Conservation (phyloP, 2,797 vertebrate genomes). For the Acrossocheilus fasciatus region DNA sequence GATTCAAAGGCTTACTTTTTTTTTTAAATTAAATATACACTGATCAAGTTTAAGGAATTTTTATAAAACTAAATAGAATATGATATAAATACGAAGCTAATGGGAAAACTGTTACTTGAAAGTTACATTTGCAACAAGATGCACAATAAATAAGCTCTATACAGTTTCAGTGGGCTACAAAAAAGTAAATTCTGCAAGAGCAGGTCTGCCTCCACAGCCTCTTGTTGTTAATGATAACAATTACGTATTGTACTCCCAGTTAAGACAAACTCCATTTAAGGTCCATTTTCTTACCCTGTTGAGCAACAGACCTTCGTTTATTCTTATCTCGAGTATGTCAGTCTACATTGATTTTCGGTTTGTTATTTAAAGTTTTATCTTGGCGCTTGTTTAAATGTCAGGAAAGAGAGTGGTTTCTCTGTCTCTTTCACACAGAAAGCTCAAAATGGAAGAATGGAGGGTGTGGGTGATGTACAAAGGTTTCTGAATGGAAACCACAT, state of each 20-base stretch:
- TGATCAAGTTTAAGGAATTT: background rate
- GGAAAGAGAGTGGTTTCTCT: background rate
- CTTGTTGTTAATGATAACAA: background rate
- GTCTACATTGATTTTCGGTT: background rate
- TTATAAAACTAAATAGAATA: background rate
- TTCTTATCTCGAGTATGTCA: background rate
- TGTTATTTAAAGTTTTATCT: background rate
- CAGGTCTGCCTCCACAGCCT: background rate
- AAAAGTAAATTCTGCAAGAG: background rate
- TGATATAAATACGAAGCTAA: background rate
- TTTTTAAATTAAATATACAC: background rate
- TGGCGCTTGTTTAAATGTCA: conserved; percentile 8
- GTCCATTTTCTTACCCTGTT: background rate
- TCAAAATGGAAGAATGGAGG: background rate
- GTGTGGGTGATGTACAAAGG: conserved; percentile 43
- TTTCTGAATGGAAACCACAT: conserved; percentile 48
- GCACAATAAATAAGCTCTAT: background rate
- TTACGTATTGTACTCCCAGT: background rate
- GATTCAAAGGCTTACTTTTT: background rate
- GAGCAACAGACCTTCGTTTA: background rate
- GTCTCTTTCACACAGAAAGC: background rate
- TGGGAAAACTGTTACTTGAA: background rate
- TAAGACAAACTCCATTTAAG: background rate
- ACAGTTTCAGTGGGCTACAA: background rate
- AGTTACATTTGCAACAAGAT: background rate